Evolutionary conservation across 2,888 invertebrate species (phyloP), one percentile per base, ranked within the genome.

Genomic region (Luperina testacea): DNA sequence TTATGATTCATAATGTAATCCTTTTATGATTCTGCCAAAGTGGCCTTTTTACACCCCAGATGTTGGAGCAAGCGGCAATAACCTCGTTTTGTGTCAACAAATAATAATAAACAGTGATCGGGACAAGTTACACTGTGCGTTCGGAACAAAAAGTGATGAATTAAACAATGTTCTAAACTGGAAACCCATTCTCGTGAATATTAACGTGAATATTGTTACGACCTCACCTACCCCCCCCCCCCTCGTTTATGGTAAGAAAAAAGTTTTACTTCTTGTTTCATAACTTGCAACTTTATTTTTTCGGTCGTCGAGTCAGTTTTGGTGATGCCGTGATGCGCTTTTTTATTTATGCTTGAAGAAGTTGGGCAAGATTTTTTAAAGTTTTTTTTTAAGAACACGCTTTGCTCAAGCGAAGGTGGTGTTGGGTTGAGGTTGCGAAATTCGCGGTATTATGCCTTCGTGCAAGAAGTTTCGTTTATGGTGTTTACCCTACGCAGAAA

Each of bases 191-290:
- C n/a, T n/a, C n/a, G n/a, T n/a, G n/a, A n/a, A n/a, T n/a, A n/a
- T n/a, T n/a, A n/a, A n/a, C n/a, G 90, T 93, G 94, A 94, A 92
- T 94, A 92, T 93, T 90, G 92, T 93, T 92, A 90, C 91, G 90
- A 92, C 92, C 93, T 96, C 96, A 96, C 95, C 96, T 95, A 96
- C 96, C n/a, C n/a, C n/a, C n/a, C n/a, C n/a, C n/a, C n/a, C n/a
- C n/a, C n/a, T n/a, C 96, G 87, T 96, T 94, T 96, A 96, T 94
- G 97, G 97, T 96, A 96, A 96, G 96, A 91, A 92, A 94, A 95
- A 94, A 95, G 93, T 95, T 95, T 95, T 95, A 91, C 93, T 94
- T 95, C 92, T 93, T 92, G 93, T 95, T 94, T 96, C 95, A 95
- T 96, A 95, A 96, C 93, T 90, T 89, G 85, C 90, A 90, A 91